Evolutionary conservation across 1,140 invertebrate species (phyloP).

Genomic region (Cydia splendana): DNA sequence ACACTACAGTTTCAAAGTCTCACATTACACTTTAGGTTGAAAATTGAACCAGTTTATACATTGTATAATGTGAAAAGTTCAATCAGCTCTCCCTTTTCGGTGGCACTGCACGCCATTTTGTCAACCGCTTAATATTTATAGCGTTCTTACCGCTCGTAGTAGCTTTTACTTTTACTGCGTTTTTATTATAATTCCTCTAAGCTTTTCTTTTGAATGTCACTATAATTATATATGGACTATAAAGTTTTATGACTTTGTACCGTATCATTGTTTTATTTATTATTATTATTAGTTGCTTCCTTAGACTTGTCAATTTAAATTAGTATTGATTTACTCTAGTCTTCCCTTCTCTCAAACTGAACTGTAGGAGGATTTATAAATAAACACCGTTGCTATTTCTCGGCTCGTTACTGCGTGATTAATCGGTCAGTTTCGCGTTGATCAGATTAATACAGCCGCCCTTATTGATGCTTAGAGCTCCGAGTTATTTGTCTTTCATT

Average conservation of each 20-base stretch:
- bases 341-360: constrained; percentile 14
- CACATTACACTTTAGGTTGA: constrained; percentile 33
- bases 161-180: constrained; percentile 49
- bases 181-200: constrained; percentile 56
- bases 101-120: constrained; percentile 43
- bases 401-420: constrained; percentile 21
- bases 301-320: constrained; percentile 19
- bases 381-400: not conserved
- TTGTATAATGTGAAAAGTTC: constrained; percentile 29
- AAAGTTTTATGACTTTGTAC: constrained; percentile 49
- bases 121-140: constrained; percentile 49
- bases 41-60: constrained; percentile 29
- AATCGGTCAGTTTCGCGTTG: constrained; percentile 35
- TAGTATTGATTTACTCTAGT: constrained; percentile 34
- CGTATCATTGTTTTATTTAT: constrained; percentile 36
- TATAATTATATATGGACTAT: constrained; percentile 52
- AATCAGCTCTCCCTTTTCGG: constrained; percentile 38
- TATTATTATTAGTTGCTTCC: constrained; percentile 1
- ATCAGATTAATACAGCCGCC: constrained; percentile 56
- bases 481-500: constrained; percentile 66
- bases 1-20: constrained; percentile 41
- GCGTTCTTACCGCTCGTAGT: constrained; percentile 39
- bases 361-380: constrained; percentile 7
- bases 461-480: constrained; percentile 61
- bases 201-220: constrained; percentile 54